Percentiles rank a stretch among this genome's conserved stretches.
Evolutionary conservation across 2,888 invertebrate species (phyloP).

Genomic region (Nebria salina): DNA sequence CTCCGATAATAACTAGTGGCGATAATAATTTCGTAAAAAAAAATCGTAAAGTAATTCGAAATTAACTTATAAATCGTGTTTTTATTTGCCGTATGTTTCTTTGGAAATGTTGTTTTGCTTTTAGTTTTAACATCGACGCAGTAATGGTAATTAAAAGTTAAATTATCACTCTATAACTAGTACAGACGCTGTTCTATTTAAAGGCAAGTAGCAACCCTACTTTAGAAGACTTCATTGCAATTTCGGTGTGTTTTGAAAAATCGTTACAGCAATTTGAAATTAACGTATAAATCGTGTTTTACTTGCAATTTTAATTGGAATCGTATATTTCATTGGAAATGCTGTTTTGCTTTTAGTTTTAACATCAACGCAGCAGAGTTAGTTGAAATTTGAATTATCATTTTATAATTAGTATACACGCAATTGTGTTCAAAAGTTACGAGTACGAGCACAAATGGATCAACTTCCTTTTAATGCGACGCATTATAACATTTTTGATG

Average conservation of each 20-base stretch:
- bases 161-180: slow-evolving; percentile 30
- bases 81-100: slow-evolving; percentile 26
- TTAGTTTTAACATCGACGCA: neutral
- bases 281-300: slow-evolving; percentile 18
- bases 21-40: neutral
- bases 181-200: neutral
- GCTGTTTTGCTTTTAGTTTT: neutral
- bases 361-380: neutral
- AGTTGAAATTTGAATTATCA: slow-evolving; percentile 22
- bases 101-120: slow-evolving; percentile 14
- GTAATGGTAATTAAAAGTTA: neutral
- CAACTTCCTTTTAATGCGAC: neutral
- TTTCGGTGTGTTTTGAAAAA: neutral
- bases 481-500: neutral
- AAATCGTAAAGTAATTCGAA: slow-evolving; percentile 12
- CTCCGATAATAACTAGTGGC: slow-evolving; percentile 14
- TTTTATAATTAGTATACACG: slow-evolving; percentile 21
- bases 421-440: neutral
- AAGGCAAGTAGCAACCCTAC: no score
- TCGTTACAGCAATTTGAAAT: slow-evolving; percentile 15
- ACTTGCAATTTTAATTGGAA: neutral
- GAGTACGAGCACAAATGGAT: neutral
- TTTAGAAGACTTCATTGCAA: no score
- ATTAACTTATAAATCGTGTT: slow-evolving; percentile 24
- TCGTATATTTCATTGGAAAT: slow-evolving; percentile 20